Base-by-base conservation (phyloP, 2,797 vertebrate species). In the Pangasius mekongensis region DNA sequence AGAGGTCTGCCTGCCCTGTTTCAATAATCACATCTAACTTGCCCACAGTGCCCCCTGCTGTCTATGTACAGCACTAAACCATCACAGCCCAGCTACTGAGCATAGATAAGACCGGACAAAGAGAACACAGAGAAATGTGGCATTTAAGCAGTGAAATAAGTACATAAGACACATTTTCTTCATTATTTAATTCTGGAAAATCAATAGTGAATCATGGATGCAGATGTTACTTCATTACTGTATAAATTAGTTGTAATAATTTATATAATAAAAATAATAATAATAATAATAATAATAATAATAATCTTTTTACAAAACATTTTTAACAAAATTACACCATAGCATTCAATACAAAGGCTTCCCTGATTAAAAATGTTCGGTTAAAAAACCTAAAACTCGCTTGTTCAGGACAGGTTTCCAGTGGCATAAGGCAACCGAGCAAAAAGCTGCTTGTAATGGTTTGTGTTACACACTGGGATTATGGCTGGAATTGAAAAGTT, bases 11-110 rank as follows among this genome's bases (percentile, higher is more conserved):
- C 43, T 39, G 43, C 49, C 76, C 30, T 54, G n/a, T 64, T 89
- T 76, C 30, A 47, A 10, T 76, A 49, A 43, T 30, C 62, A 87
- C 52, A 30, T 36, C 66, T 73, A 71, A 90, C 84, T 92, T 88
- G 67, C 16, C 91, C 87, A 91, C 87, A 92, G 85, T 93, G 91
- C 89, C 93, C 93, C 90, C 93, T 93, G 88, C 91, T 93, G 93
- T 71, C 54, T 58, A 22, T 30, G 56, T 8, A 64, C 8, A 47
- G 69, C 52, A 83, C 22, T 74, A 83, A 33, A 47, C 49, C 11
- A 9, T 58, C 33, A 86, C 33, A 0, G 18, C 5, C n/a, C 77
- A 74, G 13, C 3, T 66, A 27, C 43, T 66, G 58, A 77, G 43
- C 56, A 78, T 18, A 66, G 62, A 36, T 27, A 43, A 66, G 43